Base-by-base conservation (phyloP, 2,113 vertebrate species). In the Lipophrys pholis region DNA sequence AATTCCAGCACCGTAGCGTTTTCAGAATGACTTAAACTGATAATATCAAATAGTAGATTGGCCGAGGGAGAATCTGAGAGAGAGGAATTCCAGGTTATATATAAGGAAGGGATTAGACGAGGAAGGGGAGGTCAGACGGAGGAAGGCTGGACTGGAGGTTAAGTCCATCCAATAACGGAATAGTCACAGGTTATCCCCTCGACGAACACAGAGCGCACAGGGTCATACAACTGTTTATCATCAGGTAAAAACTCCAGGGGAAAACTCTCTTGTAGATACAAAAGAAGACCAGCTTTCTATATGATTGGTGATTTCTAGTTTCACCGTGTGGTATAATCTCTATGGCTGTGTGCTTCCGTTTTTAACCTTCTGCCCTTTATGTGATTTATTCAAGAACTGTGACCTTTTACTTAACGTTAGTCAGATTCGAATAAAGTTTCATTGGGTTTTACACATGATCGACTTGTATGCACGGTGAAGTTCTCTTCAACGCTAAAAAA, bases 81-180 rank as follows among this genome's bases (percentile, higher is more conserved):
- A 5, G 15, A 69, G 53, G 54, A 45, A 43, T 40, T 61, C 17
- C 39, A 66, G 73, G 53, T 65, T 51, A 42, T 69, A 69, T 60
- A 52, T 45, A 46, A 64, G 63, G 58, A 46, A 65, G 8, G 62
- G 77, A 77, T 80, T 61, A 77, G 17, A 54, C 1, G 46, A n/a
- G 60, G 39, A 64, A 38, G 36, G 14, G 5, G 15, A 57, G 43
- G 63, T 76, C 42, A 57, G 62, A 16, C 39, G 12, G 41, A 50
- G 41, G 36, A 40, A 59, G 53, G 15, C 56, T 45, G 52, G 14
- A 14, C 53, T 1, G 2, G 36, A 57, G 59, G 59, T 73, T 51
- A 39, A 73, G 43, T 62, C 42, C 38, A 17, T 68, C 54, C 49
- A 64, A 69, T 73, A 69, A 73, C 11, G 8, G 16, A 69, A 2